A percentile compares a stretch with the other conserved stretches of the same genome.
phyloP scores from a whole-genome alignment of 2,888 invertebrate species.

The Fabriciana adippe region DNA sequence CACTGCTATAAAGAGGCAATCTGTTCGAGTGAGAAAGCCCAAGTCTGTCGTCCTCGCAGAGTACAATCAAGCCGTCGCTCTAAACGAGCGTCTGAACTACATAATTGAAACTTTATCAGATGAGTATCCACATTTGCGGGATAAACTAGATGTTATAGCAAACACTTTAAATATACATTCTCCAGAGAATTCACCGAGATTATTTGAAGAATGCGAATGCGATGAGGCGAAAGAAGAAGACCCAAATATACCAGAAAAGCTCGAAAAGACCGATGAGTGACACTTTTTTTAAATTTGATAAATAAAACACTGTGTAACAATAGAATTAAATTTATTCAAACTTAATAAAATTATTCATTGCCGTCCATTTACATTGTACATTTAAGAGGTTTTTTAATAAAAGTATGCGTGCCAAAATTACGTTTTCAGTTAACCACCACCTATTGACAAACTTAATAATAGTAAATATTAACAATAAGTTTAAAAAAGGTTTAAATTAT shows the following conservation, averaged over 20 bases:
- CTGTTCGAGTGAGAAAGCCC: slow-evolving; percentile 62
- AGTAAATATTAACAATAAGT: neutral
- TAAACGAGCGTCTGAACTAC: slow-evolving; percentile 82
- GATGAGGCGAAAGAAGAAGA: slow-evolving; percentile 24
- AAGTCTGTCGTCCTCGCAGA: slow-evolving; percentile 79
- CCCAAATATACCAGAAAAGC: slow-evolving; percentile 28
- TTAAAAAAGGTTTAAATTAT: too few relatives aligned
- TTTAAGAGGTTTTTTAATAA: neutral
- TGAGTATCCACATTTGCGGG: slow-evolving; percentile 84
- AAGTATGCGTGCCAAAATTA: neutral
- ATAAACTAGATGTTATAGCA: slow-evolving; percentile 61
- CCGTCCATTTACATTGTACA: neutral
- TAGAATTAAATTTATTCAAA: slow-evolving; percentile 26
- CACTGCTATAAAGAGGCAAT: slow-evolving; percentile 72
- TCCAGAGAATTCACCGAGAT: slow-evolving; percentile 56
- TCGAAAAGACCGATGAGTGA: slow-evolving; percentile 17
- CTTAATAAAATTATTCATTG: slow-evolving; percentile 19
- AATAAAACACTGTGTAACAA: slow-evolving; percentile 33
- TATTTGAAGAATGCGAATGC: slow-evolving; percentile 47
- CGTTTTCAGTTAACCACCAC: slow-evolving; percentile 2
- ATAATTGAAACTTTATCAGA: slow-evolving; percentile 81
- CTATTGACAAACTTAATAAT: neutral
- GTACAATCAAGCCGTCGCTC: slow-evolving; percentile 79
- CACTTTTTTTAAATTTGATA: slow-evolving; percentile 8
- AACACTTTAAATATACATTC: slow-evolving; percentile 77